Percentiles rank a stretch among this genome's conserved stretches.
phyloP scores from a whole-genome alignment of 2,888 invertebrate species.

The Acanthacorydalis orientalis region DNA sequence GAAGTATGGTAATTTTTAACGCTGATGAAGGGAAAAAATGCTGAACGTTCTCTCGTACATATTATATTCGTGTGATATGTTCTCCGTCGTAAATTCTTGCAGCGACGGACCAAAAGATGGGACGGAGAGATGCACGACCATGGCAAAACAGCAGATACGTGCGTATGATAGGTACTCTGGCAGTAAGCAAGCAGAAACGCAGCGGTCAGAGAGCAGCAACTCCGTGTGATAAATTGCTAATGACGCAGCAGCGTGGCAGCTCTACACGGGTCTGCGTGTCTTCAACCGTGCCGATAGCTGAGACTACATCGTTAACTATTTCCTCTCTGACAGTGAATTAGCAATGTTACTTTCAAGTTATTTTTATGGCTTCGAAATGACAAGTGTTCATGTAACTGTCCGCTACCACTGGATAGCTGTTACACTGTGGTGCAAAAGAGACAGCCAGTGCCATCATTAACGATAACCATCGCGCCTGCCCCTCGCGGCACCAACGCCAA shows the following conservation, averaged over 20 bases:
- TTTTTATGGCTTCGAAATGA: conserved; percentile 20
- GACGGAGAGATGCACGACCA: too few relatives aligned
- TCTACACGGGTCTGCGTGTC: background rate
- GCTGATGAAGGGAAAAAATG: too few relatives aligned
- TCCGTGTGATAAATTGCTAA: background rate
- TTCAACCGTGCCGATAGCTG: background rate
- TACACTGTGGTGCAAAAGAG: conserved; percentile 16
- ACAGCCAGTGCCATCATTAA: conserved; percentile 21
- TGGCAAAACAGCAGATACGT: too few relatives aligned
- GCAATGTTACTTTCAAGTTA: conserved; percentile 16
- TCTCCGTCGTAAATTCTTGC: too few relatives aligned
- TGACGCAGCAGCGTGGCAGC: background rate
- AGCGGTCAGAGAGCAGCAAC: too few relatives aligned
- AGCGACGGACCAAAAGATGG: too few relatives aligned
- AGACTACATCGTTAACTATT: conserved; percentile 11
- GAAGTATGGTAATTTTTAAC: too few relatives aligned
- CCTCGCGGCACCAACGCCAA: conserved; percentile 11
- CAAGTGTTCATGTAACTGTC: conserved; percentile 20
- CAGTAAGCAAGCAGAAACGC: too few relatives aligned
- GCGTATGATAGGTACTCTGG: too few relatives aligned
- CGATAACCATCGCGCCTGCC: conserved; percentile 25
- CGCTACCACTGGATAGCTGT: conserved; percentile 13
- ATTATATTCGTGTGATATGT: too few relatives aligned
- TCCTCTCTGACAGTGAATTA: conserved; percentile 14
- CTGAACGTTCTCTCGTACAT: too few relatives aligned